Percentiles rank a stretch among this genome's conserved stretches.
Evolutionary conservation across 1,140 invertebrate species (phyloP).

Genomic region (Pissodes strobi): DNA sequence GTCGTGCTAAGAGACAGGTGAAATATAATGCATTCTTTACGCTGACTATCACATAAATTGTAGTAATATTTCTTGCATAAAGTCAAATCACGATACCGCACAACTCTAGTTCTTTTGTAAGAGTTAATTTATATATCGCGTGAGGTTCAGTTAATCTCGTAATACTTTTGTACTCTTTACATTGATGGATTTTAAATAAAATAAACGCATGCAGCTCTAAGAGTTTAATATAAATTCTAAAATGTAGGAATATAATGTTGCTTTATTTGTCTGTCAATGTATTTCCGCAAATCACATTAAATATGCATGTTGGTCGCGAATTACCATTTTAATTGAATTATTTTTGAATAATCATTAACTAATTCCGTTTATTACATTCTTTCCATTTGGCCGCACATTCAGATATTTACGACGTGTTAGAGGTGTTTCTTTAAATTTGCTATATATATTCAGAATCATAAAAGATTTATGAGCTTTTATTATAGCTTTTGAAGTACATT

Average conservation of each 20-base stretch:
- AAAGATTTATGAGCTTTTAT: too few species aligned
- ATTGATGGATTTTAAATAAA: conserved; percentile 13
- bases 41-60: not conserved
- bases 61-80: conserved; percentile 20
- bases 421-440: too few species aligned
- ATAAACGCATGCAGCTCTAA: not conserved
- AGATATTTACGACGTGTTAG: conserved; percentile 3
- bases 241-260: conserved; percentile 10
- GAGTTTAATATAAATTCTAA: conserved; percentile 1
- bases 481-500: too few species aligned
- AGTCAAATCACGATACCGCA: conserved; percentile 7
- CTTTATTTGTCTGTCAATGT: conserved; percentile 14
- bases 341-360: conserved; percentile 21
- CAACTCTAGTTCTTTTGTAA: conserved; percentile 16
- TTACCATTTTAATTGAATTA: conserved; percentile 28
- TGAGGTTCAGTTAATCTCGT: conserved; percentile 11
- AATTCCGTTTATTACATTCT: conserved; percentile 7
- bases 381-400: not conserved
- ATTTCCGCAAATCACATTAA: conserved; percentile 15
- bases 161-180: conserved; percentile 14
- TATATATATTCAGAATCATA: too few species aligned
- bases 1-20: too few species aligned
- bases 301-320: conserved; percentile 6
- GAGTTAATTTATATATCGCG: conserved; percentile 23
- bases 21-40: too few species aligned